A percentile compares a stretch with the other conserved stretches of the same genome.
Evolutionary conservation across 2,888 invertebrate genomes (phyloP).

Genomic region (Plusia festucae): DNA sequence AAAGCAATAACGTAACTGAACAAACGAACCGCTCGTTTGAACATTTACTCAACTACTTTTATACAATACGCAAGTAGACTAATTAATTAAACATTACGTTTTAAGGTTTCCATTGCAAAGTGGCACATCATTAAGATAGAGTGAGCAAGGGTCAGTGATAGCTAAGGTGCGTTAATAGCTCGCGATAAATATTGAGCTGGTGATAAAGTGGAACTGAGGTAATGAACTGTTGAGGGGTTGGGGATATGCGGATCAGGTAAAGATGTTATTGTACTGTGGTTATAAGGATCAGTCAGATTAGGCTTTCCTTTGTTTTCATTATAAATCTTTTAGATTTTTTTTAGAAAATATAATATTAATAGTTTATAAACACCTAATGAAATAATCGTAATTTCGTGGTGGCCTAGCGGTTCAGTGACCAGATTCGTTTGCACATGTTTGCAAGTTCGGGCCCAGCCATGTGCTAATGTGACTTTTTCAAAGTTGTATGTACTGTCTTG

Average conservation of each 20-base stretch:
- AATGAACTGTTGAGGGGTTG: neutral
- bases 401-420: too few species aligned
- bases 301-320: too few species aligned
- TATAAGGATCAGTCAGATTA: neutral
- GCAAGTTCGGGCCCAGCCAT: too few species aligned
- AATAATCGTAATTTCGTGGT: too few species aligned
- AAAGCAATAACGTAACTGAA: neutral
- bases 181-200: conserved; percentile 72
- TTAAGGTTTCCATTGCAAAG: conserved; percentile 61
- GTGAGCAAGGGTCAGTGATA: conserved; percentile 73
- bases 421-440: too few species aligned
- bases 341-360: too few species aligned
- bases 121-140: conserved; percentile 69
- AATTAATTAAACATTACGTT: conserved; percentile 56
- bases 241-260: neutral
- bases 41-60: neutral
- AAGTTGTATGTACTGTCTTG: too few species aligned
- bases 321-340: too few species aligned
- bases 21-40: neutral
- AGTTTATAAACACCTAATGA: too few species aligned
- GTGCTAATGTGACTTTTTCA: too few species aligned
- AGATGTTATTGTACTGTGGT: neutral
- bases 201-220: conserved; percentile 21
- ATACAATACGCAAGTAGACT: neutral
- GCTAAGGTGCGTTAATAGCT: conserved; percentile 78